Percentiles rank a stretch among this genome's conserved stretches.
Conservation (phyloP, 2,797 vertebrate species). For the Smutsia gigantea region DNA sequence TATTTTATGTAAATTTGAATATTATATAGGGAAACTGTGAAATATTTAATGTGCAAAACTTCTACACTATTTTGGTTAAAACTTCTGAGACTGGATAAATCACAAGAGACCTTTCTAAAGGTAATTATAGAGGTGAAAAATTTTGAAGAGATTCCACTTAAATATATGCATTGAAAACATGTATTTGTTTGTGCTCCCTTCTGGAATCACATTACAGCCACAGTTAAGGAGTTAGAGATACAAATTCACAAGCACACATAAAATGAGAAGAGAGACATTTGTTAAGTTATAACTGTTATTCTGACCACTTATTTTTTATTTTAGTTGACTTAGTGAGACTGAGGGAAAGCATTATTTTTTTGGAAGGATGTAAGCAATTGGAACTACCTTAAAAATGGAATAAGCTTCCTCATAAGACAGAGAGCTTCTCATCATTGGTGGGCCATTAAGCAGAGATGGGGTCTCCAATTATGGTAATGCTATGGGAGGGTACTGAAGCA, state of each 20-base stretch:
- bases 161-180: background rate
- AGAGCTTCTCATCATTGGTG: background rate
- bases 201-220: constrained; percentile 16
- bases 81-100: background rate
- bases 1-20: background rate
- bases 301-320: constrained; percentile 39
- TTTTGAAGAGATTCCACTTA: constrained; percentile 30
- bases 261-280: background rate
- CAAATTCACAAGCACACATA: background rate
- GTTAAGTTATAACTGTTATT: background rate
- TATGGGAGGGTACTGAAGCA: background rate
- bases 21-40: constrained; percentile 31
- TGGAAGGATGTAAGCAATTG: background rate
- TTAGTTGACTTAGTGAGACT: background rate
- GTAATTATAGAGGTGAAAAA: background rate
- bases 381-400: background rate
- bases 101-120: background rate
- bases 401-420: background rate
- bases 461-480: background rate
- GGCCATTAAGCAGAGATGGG: background rate
- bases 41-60: constrained; percentile 42
- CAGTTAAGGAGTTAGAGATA: background rate
- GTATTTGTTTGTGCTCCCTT: background rate
- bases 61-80: constrained; percentile 44
- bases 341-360: background rate